Base-by-base conservation (phyloP, 2,797 vertebrate species). In the Mallotus villosus region DNA sequence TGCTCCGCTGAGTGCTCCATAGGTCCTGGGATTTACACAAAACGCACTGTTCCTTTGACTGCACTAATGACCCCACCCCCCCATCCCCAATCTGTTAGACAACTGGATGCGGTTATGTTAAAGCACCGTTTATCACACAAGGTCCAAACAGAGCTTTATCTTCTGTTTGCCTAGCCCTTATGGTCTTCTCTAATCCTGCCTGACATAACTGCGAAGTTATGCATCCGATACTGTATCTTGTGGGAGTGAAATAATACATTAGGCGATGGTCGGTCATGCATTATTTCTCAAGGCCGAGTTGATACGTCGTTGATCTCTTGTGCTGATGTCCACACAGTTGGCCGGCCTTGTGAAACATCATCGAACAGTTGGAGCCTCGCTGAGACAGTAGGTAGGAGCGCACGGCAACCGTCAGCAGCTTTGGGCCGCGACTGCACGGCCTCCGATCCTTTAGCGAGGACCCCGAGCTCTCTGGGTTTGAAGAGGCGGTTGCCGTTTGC, bases 1-100 rank as follows among this genome's bases (percentile, higher is more conserved):
- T 86, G 85, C 87, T 81, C 76, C 82, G 79, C 55, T 82, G 84
- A 73, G 78, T 82, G 22, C 84, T 78, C 71, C 82, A 90, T 88
- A 82, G 86, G 78, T 88, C 41, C 83, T 51, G 84, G 81, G 58
- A 83, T 86, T 90, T 78, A 72, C 68, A 24, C 75, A 73, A 71
- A 85, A 85, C 61, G 74, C 77, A 32, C 74, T 21, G 73, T 71
- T 77, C 75, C 80, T 80, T 60, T 57, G 59, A 75, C 81, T 67
- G 71, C 71, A 5, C 75, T 22, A 68, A 63, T 84, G 83, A 63
- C 84, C 74, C 46, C 41, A 6, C 51, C 51, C 19, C 6, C 51
- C 51, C 51, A 55, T 11, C 57, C 81, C 57, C 82, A 72, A 81
- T 85, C 89, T 82, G 78, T 72, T 77, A 5, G 71, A 76, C 77